Evolutionary conservation across 2,888 invertebrate genomes (phyloP), one percentile per base, ranked within the genome.

Genomic region (Esperia sulphurella): DNA sequence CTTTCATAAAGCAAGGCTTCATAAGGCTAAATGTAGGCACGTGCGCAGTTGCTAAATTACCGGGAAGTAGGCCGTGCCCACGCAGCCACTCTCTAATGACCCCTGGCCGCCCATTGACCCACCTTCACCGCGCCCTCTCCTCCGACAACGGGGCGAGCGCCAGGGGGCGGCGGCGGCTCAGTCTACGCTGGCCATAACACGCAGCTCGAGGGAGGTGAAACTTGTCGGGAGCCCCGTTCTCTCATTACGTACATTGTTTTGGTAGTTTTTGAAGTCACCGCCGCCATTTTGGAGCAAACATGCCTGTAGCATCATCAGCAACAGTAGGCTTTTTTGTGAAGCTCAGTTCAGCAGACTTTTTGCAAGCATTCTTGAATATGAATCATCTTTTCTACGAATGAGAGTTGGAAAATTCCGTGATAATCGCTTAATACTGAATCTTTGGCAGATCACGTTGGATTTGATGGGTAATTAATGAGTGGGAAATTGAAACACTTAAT

Each of bases 211-310:
- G 61, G 59, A 72, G 75, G 75, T 73, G 74, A 73, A 73, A 66
- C 70, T 72, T 69, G 67, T 55, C 68, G 67, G 76, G 68, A 68
- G 72, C 71, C 74, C n/a, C 63, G 72, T 66, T 71, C 71, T 69
- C 72, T 73, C 72, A 74, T 75, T 77, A 76, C 63, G 63, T 57
- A 67, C 70, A 72, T 75, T 73, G 74, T 73, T 68, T 73, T 67
- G 63, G 65, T 66, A 68, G 69, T 55, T 77, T 76, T 71, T 73
- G 75, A 72, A 65, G 35, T 35, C 10, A 31, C 31, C 21, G 21
- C 35, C 35, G 35, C 35, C 35, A 35, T 35, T 6, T 35, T 35
- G 35, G 5, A n/a, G 35, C 35, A 35, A 35, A 35, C 35, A 35
- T 5, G 35, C n/a, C n/a, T 5, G 1, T 9, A 10, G 31, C 8